Evolutionary conservation across 2,797 vertebrate genomes (phyloP).

Genomic region (Acrocephalus scirpaceus): DNA sequence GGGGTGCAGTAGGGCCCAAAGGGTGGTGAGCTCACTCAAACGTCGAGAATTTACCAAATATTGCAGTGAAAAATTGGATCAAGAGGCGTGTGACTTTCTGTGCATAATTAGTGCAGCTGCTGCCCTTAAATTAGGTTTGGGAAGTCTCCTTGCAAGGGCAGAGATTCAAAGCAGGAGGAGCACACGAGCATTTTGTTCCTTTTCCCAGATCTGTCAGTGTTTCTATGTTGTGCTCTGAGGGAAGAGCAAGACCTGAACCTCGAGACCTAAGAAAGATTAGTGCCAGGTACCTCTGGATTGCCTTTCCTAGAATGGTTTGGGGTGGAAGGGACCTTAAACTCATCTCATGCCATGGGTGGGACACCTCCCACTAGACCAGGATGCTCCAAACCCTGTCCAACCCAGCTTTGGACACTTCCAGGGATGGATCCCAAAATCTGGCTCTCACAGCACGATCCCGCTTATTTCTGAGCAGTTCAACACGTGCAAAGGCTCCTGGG

Average conservation of each 20-base stretch:
- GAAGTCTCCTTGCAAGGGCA: constrained; percentile 2
- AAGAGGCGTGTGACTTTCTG: not conserved
- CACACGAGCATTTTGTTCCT: not conserved
- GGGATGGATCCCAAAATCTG: not conserved
- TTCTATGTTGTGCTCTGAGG: not conserved
- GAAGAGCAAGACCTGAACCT: not conserved
- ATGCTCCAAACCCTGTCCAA: not conserved
- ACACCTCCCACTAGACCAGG: not conserved
- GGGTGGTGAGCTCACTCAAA: not conserved
- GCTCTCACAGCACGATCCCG: rapidly evolving
- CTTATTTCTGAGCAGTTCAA: not conserved
- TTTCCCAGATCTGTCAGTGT: not conserved
- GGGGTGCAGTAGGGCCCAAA: not conserved
- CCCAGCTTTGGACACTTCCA: not conserved
- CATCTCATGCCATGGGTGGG: not conserved
- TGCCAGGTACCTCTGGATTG: not conserved
- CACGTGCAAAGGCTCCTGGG: not conserved
- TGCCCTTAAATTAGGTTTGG: not conserved
- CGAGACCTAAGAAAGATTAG: rapidly evolving
- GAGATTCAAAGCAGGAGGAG: not conserved
- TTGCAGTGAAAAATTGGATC: not conserved
- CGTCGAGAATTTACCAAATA: not conserved
- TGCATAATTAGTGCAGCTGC: not conserved
- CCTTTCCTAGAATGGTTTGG: not conserved
- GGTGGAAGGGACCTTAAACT: not conserved